phyloP scores from a whole-genome alignment of 2,113 vertebrate genomes.

The Glaucomys volans region DNA sequence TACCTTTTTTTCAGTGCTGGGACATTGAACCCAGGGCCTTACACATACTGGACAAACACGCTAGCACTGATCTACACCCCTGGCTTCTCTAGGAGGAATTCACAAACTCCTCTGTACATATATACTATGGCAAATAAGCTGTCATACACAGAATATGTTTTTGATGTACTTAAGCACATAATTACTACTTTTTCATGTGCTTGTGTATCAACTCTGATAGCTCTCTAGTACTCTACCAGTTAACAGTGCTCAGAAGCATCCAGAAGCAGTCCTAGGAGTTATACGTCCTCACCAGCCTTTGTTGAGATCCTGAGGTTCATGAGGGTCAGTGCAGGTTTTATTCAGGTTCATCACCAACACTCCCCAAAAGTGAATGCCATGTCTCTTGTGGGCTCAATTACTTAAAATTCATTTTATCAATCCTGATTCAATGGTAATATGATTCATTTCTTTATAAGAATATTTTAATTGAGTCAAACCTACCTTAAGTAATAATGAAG shows the following conservation, averaged over 20 bases:
- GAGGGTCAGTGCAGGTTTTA: background rate
- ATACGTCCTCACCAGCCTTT: background rate
- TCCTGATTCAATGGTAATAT: background rate
- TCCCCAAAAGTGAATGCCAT: background rate
- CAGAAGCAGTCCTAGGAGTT: conserved; percentile 47
- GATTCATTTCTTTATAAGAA: conserved; percentile 9
- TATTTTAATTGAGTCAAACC: conserved; percentile 49
- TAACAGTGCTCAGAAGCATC: background rate
- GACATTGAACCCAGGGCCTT: too few relatives aligned
- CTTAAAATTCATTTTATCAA: conserved; percentile 24
- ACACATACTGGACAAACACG: too few relatives aligned
- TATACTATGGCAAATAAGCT: conserved; percentile 31
- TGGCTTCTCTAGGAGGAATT: background rate
- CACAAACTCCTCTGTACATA: background rate
- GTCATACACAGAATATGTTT: conserved; percentile 1
- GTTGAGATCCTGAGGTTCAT: background rate
- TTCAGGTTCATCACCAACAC: conserved; percentile 30
- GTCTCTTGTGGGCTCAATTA: background rate
- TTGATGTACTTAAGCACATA: background rate
- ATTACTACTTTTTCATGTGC: conserved; percentile 38
- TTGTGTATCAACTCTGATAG: background rate
- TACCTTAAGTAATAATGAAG: conserved; percentile 42
- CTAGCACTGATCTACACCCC: too few relatives aligned
- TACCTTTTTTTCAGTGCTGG: too few relatives aligned
- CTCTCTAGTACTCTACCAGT: conserved; percentile 18